Evolutionary conservation across 2,888 invertebrate species (phyloP), one percentile per base, ranked within the genome.

Genomic region (Chrysolina oricalcia): DNA sequence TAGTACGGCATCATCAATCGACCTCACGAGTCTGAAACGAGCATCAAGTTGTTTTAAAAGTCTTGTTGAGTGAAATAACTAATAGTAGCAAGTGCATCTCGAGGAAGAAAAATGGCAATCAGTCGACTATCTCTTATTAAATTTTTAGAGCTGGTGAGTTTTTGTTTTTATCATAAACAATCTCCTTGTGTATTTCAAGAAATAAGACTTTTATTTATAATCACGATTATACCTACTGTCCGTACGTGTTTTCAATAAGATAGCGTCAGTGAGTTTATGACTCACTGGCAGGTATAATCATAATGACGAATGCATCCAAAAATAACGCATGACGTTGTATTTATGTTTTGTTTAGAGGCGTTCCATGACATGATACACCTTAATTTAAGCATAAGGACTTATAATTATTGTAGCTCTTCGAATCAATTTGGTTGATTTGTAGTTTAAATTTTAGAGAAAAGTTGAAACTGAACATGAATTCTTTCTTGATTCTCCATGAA

Each of bases 141-240:
- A 78, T 82, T 83, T 77, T 70, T 84, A 70, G 84, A 84, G 76
- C 66, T 83, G 81, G 84, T 83, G 70, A 81, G 83, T 78, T 62
- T 17, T 66, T 71, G 11, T 5, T 64, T 46, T 66, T 41, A 56
- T 17, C 17, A 23, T 10, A 59, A 43, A 17, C 46, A 70, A 27
- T 72, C 35, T 53, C 10, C 13, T 27, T 65, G 27, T 50, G 1
- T 6, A 48, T n/a, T 48, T 48, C n/a, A 43, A 43, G 41, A 15
- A 8, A 48, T 48, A 2, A n/a, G 17, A 8, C 17, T 48, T n/a
- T 8, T 48, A n/a, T 46, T 15, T 8, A 48, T n/a, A 48, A n/a
- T 48, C 17, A 17, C 50, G 6, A 67, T 46, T 8, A 8, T 35
- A 35, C n/a, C n/a, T n/a, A n/a, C 35, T 35, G 8, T 35, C 35